A percentile compares a stretch with the other conserved stretches of the same genome.
Conservation (phyloP, 2,797 vertebrate genomes). For the Tarsius wallacei region DNA sequence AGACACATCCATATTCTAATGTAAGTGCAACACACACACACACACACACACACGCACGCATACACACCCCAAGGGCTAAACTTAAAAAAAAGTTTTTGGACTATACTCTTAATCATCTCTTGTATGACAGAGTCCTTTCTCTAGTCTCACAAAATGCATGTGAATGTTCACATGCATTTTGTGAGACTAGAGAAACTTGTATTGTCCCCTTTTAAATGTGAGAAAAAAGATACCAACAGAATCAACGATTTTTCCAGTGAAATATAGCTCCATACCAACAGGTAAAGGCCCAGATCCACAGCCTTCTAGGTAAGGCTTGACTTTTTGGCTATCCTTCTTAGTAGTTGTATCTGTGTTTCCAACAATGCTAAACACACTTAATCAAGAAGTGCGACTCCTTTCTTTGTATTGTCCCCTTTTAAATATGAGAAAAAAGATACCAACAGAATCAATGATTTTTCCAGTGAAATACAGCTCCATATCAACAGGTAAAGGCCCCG, state of each 20-base stretch:
- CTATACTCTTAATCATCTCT: background rate
- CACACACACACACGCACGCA: constrained; percentile 3
- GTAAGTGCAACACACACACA: constrained; percentile 22
- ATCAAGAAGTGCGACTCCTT: background rate
- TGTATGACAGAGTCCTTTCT: background rate
- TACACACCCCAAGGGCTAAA: constrained; percentile 63
- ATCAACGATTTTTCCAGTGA: background rate
- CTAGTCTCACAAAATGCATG: background rate
- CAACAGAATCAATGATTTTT: background rate
- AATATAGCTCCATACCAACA: background rate
- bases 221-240: background rate
- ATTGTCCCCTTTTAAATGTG: background rate
- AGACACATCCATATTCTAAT: constrained; percentile 83
- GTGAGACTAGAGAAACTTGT: background rate
- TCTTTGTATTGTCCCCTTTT: background rate
- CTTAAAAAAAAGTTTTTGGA: constrained; percentile 51
- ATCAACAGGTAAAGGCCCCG: background rate
- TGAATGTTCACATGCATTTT: background rate
- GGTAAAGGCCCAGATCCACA: background rate
- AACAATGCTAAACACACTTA: background rate
- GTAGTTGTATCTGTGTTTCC: background rate
- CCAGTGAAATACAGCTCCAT: background rate
- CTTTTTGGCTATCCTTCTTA: background rate
- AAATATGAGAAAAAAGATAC: constrained; percentile 15
- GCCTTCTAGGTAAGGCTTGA: background rate